phyloP scores from a whole-genome alignment of 2,113 vertebrate genomes.

The Motacilla alba region DNA sequence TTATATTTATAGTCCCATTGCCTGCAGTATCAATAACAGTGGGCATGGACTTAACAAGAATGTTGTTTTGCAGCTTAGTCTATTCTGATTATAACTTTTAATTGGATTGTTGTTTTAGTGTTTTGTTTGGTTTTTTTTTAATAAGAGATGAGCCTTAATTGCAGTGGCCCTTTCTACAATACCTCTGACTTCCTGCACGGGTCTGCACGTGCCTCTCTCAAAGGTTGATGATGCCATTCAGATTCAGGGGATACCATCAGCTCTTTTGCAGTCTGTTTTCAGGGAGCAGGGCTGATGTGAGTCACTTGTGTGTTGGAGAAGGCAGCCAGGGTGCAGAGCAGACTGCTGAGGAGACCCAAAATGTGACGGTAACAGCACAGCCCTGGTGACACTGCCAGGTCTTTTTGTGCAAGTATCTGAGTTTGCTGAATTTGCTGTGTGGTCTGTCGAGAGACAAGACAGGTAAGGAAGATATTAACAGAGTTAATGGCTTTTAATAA shows the following conservation, averaged over 20 bases:
- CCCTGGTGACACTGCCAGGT: neutral
- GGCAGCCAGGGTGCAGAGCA: neutral
- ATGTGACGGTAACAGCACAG: neutral
- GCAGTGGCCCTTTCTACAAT: neutral
- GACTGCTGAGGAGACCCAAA: accelerated
- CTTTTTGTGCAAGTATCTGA: neutral
- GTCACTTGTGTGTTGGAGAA: neutral
- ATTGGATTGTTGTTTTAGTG: neutral
- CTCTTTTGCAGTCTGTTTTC: neutral
- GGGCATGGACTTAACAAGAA: neutral
- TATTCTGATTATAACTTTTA: neutral
- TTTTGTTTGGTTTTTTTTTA: neutral
- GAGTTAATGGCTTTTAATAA: neutral
- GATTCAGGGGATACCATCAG: neutral
- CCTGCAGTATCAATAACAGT: neutral
- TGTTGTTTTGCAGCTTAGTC: neutral
- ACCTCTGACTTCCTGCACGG: too few relatives aligned
- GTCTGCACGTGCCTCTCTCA: neutral
- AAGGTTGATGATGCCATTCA: neutral
- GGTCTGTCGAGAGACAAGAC: neutral
- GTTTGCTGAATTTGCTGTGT: neutral
- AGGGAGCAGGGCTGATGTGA: accelerated
- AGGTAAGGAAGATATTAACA: neutral
- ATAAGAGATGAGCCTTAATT: neutral
- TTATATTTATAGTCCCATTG: neutral